Base-by-base conservation (phyloP, 1,140 invertebrate species). In the Helicoverpa armigera region DNA sequence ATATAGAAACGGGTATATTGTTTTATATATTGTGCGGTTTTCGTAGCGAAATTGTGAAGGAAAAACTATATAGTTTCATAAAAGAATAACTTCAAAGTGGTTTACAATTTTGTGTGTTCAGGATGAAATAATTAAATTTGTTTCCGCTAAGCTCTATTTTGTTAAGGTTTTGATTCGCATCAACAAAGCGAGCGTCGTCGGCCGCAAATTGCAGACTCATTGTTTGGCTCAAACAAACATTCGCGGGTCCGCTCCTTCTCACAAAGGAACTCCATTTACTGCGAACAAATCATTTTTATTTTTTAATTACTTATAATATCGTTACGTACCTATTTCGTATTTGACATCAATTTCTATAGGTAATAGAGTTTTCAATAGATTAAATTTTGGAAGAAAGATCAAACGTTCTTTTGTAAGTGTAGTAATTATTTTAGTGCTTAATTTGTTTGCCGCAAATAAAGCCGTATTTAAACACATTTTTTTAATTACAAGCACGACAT, bases 201-300 rank as follows among this genome's bases (percentile, higher is more conserved):
- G 81, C 87, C 90, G 84, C 88, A 91, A 90, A 91, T 91, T 90
- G 90, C 86, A 87, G 85, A 85, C 86, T 90, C 88, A 91, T 90
- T 91, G 89, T 91, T 90, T 88, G 86, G 83, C 78, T 79, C 85
- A 87, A 88, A 89, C 90, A 91, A 91, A 90, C 89, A 90, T 88
- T 88, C 86, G 86, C 84, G 82, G 82, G 82, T 60, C 83, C 87
- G 86, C 88, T 89, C 89, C 83, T 85, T 79, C 81, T 54, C 87
- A 89, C 88, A 88, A 90, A 89, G 86, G 87, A 89, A 86, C 87
- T 90, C 86, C 87, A 88, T 91, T 89, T 91, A 82, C 82, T 80
- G 70, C 77, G 83, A 86, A 80, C 85, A 90, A 87, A 88, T 89
- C 80, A 87, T 86, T 88, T 87, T 88, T 86, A 86, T 85, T 60